These are phyloP conservation scores for Zelostemma sp. DNA, from an alignment of 1,140 invertebrate species.

Conservation along the genomic window DNA sequence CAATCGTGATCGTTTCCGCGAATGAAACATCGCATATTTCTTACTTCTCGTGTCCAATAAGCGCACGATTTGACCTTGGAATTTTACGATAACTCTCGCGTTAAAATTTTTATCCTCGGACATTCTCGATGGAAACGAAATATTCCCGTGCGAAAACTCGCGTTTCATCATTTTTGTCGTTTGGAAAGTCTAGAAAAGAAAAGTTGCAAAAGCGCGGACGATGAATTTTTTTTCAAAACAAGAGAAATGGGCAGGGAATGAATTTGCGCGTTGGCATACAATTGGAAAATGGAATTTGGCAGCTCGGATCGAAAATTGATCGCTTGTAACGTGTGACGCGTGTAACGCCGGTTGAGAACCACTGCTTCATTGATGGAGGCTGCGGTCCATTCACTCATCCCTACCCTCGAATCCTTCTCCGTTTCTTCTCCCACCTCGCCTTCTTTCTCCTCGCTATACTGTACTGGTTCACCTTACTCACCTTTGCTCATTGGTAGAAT, in stretches of 20 bases:
- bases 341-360: constrained; percentile 52
- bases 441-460: constrained; percentile 19
- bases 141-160: neutral
- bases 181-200: no score
- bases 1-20: constrained; percentile 47
- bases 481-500: constrained; percentile 46
- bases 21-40: constrained; percentile 31
- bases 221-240: constrained; percentile 4
- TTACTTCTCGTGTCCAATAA: constrained; percentile 26
- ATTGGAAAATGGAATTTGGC: no score
- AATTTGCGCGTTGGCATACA: constrained; percentile 1
- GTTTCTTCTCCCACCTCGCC: constrained; percentile 4
- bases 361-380: constrained; percentile 67
- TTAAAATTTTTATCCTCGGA: neutral
- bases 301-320: no score
- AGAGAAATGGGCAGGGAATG: no score
- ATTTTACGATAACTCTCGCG: constrained; percentile 4
- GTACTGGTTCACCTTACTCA: constrained; percentile 48
- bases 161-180: neutral
- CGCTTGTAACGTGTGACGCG: constrained; percentile 23
- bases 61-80: constrained; percentile 22
- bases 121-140: neutral
- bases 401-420: constrained; percentile 20
- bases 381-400: constrained; percentile 53
- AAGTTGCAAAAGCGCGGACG: no score